Percentiles rank a stretch among this genome's conserved stretches.
These are phyloP conservation scores for Leptothorax acervorum DNA, from an alignment of 2,888 invertebrate genomes.

Conservation along the genomic window DNA sequence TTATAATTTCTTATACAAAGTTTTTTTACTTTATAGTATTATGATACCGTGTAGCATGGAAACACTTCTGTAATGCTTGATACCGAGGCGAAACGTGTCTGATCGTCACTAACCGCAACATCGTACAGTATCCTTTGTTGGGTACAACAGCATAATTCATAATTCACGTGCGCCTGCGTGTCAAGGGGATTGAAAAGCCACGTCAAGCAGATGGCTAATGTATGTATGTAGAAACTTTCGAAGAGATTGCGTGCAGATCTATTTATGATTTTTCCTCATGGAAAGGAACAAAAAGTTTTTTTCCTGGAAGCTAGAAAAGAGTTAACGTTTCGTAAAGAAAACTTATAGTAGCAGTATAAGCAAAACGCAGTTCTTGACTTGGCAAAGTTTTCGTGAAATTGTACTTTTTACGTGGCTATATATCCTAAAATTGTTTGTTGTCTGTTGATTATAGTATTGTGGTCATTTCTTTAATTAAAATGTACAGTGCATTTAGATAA, in stretches of 20 bases:
- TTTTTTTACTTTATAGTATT: not conserved
- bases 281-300: not conserved
- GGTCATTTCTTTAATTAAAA: not conserved
- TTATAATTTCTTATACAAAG: not conserved
- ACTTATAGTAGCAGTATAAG: not conserved
- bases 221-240: constrained; percentile 4
- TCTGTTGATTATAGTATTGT: not conserved
- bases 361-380: not conserved
- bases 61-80: not conserved
- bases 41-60: not conserved
- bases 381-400: not conserved
- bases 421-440: not conserved
- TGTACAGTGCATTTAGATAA: not conserved
- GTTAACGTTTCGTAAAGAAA: not conserved
- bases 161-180: constrained; percentile 1
- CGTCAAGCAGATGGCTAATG: not conserved
- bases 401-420: not conserved
- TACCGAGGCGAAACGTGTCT: not conserved
- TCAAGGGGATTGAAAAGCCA: not conserved
- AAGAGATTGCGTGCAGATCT: not conserved
- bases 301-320: not conserved
- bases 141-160: not conserved
- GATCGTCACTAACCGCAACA: not conserved
- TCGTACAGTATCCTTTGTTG: not conserved
- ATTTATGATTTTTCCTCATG: not conserved